phyloP scores from a whole-genome alignment of 2,888 invertebrate species.

The Onthophagus sagittarius region DNA sequence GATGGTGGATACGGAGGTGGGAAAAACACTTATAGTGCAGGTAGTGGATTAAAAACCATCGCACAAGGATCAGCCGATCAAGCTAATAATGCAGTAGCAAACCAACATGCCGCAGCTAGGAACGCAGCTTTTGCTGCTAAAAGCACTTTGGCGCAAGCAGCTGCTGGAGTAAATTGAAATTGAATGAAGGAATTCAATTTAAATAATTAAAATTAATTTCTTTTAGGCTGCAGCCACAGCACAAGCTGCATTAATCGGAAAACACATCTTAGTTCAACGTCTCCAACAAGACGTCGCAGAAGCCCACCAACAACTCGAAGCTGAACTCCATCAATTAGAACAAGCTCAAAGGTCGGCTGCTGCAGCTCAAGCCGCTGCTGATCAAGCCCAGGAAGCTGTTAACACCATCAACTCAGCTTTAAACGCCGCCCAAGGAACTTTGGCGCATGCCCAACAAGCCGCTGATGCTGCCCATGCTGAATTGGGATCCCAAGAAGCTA shows the following conservation, averaged over 20 bases:
- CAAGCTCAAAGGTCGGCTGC: slow-evolving; percentile 70
- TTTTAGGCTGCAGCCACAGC: slow-evolving; percentile 62
- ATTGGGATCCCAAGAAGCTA: slow-evolving; percentile 67
- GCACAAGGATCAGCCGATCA: slow-evolving; percentile 66
- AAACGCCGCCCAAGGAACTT: slow-evolving; percentile 73
- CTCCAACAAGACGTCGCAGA: slow-evolving; percentile 71
- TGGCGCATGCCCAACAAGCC: slow-evolving; percentile 71
- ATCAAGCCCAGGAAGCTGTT: slow-evolving; percentile 52
- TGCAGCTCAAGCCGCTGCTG: slow-evolving; percentile 68
- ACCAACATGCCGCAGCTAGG: slow-evolving; percentile 64
- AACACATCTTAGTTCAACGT: slow-evolving; percentile 53
- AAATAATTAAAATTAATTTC: not conserved
- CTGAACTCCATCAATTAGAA: slow-evolving; percentile 69
- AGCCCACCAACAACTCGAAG: slow-evolving; percentile 63
- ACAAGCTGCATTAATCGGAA: slow-evolving; percentile 63
- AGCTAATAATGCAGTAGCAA: slow-evolving; percentile 61
- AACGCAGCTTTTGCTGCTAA: slow-evolving; percentile 70
- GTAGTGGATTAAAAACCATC: slow-evolving; percentile 62
- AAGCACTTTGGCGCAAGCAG: slow-evolving; percentile 51
- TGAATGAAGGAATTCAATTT: too few species aligned
- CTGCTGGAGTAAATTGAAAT: slow-evolving; percentile 21
- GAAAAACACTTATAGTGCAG: slow-evolving; percentile 48
- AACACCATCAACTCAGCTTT: slow-evolving; percentile 70
- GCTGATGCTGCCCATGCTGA: slow-evolving; percentile 72
- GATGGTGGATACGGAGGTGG: slow-evolving; percentile 20